These are phyloP conservation scores for Pseudomyrmex flavicornis DNA, from an alignment of 1,140 invertebrate genomes.

Conservation along the genomic window DNA sequence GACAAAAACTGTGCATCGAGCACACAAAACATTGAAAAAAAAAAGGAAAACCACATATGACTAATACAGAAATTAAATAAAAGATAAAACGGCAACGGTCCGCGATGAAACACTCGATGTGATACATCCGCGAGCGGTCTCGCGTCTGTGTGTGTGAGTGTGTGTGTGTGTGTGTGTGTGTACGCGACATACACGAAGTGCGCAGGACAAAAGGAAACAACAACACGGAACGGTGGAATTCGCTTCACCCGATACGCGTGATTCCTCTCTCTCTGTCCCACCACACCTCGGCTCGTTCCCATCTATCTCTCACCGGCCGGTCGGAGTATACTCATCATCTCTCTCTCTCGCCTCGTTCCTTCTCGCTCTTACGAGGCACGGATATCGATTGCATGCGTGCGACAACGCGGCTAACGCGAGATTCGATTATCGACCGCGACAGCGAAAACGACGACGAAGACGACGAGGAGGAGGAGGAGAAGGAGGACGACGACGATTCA, in stretches of 20 bases:
- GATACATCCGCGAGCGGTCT: neutral
- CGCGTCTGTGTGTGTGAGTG: neutral
- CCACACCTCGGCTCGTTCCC: constrained; percentile 20
- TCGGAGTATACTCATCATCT: neutral
- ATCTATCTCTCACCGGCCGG: neutral
- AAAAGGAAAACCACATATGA: neutral
- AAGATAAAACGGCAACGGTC: too few species aligned
- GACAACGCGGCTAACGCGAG: constrained; percentile 45
- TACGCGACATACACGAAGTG: neutral
- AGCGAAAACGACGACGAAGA: neutral
- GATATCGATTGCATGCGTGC: constrained; percentile 67
- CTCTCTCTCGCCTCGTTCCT: neutral
- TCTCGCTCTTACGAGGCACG: constrained; percentile 33
- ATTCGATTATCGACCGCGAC: constrained; percentile 57
- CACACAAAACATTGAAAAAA: neutral
- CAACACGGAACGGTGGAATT: constrained; percentile 68
- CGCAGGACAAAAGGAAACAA: constrained; percentile 37
- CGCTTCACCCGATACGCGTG: constrained; percentile 58
- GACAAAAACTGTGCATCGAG: neutral
- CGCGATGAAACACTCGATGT: neutral
- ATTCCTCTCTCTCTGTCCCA: constrained; percentile 31
- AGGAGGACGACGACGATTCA: neutral
- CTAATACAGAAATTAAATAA: neutral
- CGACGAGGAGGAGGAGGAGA: neutral
- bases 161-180: neutral